These are phyloP conservation scores for Sylvia borin DNA, from an alignment of 2,797 vertebrate species.

Conservation along the genomic window DNA sequence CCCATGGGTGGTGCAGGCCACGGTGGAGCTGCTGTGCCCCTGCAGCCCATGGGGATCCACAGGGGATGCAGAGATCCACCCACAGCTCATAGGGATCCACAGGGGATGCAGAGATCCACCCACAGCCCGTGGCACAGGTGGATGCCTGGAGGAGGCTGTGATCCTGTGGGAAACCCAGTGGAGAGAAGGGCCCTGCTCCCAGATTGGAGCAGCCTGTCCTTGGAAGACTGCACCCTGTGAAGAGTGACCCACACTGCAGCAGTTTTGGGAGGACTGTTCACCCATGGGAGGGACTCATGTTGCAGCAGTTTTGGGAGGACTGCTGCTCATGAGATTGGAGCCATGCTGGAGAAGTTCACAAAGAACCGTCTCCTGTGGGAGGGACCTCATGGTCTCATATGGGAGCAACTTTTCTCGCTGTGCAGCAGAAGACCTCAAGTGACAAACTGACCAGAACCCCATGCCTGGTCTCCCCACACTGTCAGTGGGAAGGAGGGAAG, in stretches of 20 bases:
- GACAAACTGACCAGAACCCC: neutral
- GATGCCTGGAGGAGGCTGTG: neutral
- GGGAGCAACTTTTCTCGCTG: neutral
- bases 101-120: neutral
- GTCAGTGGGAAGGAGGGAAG: neutral
- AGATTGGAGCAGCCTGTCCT: neutral
- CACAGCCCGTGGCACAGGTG: neutral
- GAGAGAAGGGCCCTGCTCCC: neutral
- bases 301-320: neutral
- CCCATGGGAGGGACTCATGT: too few species aligned
- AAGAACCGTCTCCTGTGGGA: fast-evolving
- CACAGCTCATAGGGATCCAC: neutral
- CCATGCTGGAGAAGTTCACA: fast-evolving
- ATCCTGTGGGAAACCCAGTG: fast-evolving
- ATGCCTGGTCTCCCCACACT: fast-evolving
- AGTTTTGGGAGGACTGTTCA: neutral
- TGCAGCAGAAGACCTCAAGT: fast-evolving
- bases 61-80: neutral
- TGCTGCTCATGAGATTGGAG: neutral
- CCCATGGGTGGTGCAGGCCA: fast-evolving
- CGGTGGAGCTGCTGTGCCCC: neutral
- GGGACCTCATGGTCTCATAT: fast-evolving
- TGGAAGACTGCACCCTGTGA: neutral
- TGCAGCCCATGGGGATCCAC: neutral
- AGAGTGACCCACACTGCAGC: neutral